phyloP scores from a whole-genome alignment of 30 jellyfish, hydroid and myxozoan genomes.

The Aurelia coerulea region DNA sequence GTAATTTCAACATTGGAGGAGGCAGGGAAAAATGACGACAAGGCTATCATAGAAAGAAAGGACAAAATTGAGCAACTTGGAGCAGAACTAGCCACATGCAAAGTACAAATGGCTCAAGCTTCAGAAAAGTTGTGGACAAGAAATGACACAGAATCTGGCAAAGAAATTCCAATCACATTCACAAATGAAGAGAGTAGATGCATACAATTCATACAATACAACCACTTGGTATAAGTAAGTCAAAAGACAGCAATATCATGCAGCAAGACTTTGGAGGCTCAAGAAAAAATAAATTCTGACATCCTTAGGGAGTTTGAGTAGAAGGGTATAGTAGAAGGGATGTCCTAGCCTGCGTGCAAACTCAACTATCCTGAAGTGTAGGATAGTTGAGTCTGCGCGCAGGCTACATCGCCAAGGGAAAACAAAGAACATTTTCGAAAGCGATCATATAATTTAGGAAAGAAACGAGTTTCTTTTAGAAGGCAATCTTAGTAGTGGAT shows the following conservation, averaged over 20 bases:
- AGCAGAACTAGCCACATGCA: neutral
- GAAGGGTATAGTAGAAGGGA: neutral
- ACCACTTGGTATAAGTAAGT: neutral
- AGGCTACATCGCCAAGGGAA: too few relatives aligned
- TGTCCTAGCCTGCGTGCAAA: too few relatives aligned
- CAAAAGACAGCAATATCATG: neutral
- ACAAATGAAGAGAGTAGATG: neutral
- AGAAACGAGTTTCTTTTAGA: too few relatives aligned
- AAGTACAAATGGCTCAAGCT: constrained; percentile 9
- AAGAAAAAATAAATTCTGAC: neutral
- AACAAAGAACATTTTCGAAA: too few relatives aligned
- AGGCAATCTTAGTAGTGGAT: too few relatives aligned
- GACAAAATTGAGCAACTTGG: neutral
- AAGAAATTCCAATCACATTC: constrained; percentile 2
- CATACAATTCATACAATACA: neutral
- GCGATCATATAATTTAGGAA: too few relatives aligned
- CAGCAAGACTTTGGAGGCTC: too few relatives aligned
- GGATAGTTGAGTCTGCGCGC: too few relatives aligned
- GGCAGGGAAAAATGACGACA: constrained; percentile 10
- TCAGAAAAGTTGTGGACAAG: neutral
- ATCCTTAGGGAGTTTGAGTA: neutral
- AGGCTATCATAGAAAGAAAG: neutral
- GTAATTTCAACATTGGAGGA: constrained; percentile 21
- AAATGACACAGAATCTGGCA: neutral
- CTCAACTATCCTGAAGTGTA: too few relatives aligned